These are phyloP conservation scores for Automeris io DNA, from an alignment of 2,888 invertebrate species.

Conservation along the genomic window DNA sequence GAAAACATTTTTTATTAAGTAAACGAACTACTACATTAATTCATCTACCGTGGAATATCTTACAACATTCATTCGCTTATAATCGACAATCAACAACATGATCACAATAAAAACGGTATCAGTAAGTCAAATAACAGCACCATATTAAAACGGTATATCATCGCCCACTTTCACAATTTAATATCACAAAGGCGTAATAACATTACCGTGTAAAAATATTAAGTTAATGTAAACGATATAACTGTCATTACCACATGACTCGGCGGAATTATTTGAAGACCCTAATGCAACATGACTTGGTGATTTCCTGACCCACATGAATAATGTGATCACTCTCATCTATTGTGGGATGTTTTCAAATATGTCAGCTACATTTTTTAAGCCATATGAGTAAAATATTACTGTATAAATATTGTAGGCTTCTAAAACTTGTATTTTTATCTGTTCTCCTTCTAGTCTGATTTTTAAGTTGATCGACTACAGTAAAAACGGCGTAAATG, in stretches of 20 bases:
- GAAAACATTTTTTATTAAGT: too few species aligned
- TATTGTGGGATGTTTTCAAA: not conserved
- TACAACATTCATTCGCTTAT: too few species aligned
- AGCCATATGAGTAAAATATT: too few species aligned
- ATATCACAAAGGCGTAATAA: conserved; percentile 5
- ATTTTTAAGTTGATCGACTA: too few species aligned
- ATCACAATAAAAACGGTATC: not conserved
- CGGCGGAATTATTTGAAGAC: conserved; percentile 21
- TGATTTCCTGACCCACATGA: conserved; percentile 27
- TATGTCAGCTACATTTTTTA: not conserved
- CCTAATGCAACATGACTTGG: conserved; percentile 36
- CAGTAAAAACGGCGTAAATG: too few species aligned
- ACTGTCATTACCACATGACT: conserved; percentile 19
- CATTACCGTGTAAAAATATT: conserved; percentile 11
- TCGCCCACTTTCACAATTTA: conserved; percentile 1
- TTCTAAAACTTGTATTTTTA: too few species aligned
- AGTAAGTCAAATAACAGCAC: conserved; percentile 1
- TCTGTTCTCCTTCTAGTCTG: too few species aligned
- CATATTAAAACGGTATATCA: not conserved
- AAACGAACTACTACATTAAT: too few species aligned
- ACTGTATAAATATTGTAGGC: too few species aligned
- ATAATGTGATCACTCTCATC: conserved; percentile 18
- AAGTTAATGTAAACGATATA: conserved; percentile 1
- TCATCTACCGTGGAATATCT: too few species aligned
- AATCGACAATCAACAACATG: not conserved